Conservation (phyloP, 2,888 invertebrate species). For the Helleia helle region DNA sequence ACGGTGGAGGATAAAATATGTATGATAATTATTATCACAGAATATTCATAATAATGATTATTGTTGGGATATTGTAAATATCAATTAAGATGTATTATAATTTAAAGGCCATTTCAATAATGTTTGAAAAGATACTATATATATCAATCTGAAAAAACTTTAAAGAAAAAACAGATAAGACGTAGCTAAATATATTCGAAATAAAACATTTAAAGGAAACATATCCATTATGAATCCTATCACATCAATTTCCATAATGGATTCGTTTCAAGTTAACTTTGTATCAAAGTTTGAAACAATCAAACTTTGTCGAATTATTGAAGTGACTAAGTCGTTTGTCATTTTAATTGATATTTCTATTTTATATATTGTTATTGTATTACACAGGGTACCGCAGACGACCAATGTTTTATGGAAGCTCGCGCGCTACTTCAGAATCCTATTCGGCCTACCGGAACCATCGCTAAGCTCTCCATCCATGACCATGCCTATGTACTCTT, state of each 20-base stretch:
- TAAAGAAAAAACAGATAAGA: too few relatives aligned
- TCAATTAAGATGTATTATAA: conserved; percentile 38
- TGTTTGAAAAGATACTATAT: neutral
- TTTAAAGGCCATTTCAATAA: neutral
- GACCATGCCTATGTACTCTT: conserved; percentile 62
- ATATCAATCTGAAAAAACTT: too few relatives aligned
- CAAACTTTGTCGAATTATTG: conserved; percentile 9
- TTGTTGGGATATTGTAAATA: conserved; percentile 41
- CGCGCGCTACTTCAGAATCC: conserved; percentile 68
- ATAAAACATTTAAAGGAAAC: neutral
- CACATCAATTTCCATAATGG: neutral
- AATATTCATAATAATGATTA: conserved; percentile 11
- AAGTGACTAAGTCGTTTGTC: conserved; percentile 12
- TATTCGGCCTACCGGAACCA: conserved; percentile 60
- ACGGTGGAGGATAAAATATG: conserved; percentile 19
- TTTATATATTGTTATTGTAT: conserved; percentile 26
- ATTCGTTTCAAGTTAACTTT: conserved; percentile 5
- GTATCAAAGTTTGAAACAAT: conserved; percentile 7
- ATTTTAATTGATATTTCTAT: conserved; percentile 36
- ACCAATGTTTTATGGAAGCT: conserved; percentile 70
- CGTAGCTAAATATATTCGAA: neutral
- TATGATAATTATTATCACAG: neutral
- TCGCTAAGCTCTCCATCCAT: conserved; percentile 55
- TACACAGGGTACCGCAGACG: conserved; percentile 69
- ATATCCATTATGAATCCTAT: neutral